Conservation (phyloP, 2,888 invertebrate species). For the Amitus sp. region DNA sequence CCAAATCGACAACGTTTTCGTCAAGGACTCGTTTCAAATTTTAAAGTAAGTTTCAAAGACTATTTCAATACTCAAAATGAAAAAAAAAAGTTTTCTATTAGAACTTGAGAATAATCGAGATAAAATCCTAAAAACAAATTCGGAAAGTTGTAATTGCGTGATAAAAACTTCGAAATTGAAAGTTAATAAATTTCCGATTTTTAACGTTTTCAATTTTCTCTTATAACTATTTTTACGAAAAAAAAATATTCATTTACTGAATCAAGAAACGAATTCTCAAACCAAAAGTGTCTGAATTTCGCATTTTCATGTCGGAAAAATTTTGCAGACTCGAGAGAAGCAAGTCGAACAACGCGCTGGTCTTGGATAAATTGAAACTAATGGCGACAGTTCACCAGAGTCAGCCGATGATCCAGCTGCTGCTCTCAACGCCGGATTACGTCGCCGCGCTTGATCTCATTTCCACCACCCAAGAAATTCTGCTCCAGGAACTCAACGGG, state of each 20-base stretch:
- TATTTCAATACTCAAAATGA: no score
- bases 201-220: no score
- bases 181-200: no score
- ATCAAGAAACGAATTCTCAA: no score
- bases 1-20: no score
- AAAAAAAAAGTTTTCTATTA: no score
- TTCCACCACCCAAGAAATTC: slow-evolving; percentile 93
- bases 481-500: slow-evolving; percentile 89
- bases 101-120: neutral
- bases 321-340: slow-evolving; percentile 67
- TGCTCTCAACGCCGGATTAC: slow-evolving; percentile 95
- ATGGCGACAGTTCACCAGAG: slow-evolving; percentile 98
- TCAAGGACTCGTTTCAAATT: slow-evolving; percentile 82
- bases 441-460: slow-evolving; percentile 97
- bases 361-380: slow-evolving; percentile 82
- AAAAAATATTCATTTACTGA: neutral
- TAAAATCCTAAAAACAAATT: no score
- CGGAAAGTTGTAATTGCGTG: no score
- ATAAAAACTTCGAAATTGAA: no score
- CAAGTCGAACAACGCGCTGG: slow-evolving; percentile 73
- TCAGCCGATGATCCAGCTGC: slow-evolving; percentile 94
- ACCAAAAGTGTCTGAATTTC: no score
- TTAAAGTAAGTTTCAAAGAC: slow-evolving; percentile 67
- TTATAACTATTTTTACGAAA: no score
- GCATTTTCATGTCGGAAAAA: no score